These are phyloP conservation scores for Paedocypris sp. DNA, from an alignment of 2,113 vertebrate genomes.

Conservation along the genomic window DNA sequence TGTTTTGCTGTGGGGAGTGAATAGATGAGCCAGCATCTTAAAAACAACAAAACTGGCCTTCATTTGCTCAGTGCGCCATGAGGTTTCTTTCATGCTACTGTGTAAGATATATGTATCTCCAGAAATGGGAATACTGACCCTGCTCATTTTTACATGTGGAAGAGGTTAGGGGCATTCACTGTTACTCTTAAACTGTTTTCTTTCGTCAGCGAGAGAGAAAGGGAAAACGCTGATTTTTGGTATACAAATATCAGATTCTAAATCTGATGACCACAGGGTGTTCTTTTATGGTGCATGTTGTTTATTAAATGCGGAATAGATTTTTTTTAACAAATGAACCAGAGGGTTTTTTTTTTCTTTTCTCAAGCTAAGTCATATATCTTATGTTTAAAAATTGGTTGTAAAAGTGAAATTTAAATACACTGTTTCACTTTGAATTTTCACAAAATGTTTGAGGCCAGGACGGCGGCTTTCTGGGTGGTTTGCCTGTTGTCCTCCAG, in stretches of 20 bases:
- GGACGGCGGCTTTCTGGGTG: no score
- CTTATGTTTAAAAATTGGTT: no score
- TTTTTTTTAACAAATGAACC: neutral
- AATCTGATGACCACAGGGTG: neutral
- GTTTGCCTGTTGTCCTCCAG: no score
- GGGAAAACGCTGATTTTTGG: neutral
- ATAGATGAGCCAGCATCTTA: conserved; percentile 29
- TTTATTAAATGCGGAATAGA: conserved; percentile 1
- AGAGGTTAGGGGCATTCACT: conserved; percentile 13
- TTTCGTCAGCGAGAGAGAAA: neutral
- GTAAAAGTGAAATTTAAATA: no score
- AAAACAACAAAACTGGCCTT: neutral
- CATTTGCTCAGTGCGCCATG: neutral
- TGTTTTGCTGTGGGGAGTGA: conserved; percentile 37
- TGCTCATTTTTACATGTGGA: conserved; percentile 15
- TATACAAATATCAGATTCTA: neutral
- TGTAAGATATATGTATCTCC: conserved; percentile 8
- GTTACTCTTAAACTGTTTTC: conserved; percentile 12
- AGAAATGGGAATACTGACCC: conserved; percentile 15
- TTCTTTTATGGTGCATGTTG: conserved; percentile 32
- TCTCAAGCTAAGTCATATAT: no score
- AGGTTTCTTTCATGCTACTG: conserved; percentile 3
- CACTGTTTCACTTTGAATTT: no score
- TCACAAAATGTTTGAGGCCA: no score
- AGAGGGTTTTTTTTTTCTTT: neutral